Percentiles rank a stretch among this genome's conserved stretches.
These are phyloP conservation scores for Chloroclystis v-ata DNA, from an alignment of 2,888 invertebrate genomes.

Conservation along the genomic window DNA sequence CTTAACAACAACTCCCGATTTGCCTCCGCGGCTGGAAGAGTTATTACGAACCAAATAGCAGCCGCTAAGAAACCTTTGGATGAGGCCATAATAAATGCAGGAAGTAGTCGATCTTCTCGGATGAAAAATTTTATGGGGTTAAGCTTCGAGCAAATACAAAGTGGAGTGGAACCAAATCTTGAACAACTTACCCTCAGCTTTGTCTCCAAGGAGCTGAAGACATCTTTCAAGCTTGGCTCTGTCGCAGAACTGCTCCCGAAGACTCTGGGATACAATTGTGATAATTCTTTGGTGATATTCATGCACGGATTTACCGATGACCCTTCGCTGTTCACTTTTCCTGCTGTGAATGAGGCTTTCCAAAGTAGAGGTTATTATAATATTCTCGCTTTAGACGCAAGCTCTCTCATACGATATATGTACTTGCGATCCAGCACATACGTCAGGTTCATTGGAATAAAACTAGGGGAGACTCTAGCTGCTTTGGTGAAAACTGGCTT, in stretches of 20 bases:
- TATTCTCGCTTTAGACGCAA: conserved; percentile 63
- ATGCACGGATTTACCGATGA: conserved; percentile 64
- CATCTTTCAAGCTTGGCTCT: conserved; percentile 42
- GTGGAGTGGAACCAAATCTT: conserved; percentile 42
- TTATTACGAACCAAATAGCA: conserved; percentile 9
- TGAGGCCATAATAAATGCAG: conserved; percentile 8
- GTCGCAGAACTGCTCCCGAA: conserved; percentile 38
- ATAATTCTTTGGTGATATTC: conserved; percentile 48
- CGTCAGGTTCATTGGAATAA: conserved; percentile 61
- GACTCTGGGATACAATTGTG: conserved; percentile 31
- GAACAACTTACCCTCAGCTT: conserved; percentile 41
- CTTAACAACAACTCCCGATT: neutral
- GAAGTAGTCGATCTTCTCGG: conserved; percentile 8
- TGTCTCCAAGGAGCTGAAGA: conserved; percentile 34
- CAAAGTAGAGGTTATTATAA: conserved; percentile 42
- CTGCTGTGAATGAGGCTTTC: conserved; percentile 34
- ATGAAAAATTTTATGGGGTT: conserved; percentile 11
- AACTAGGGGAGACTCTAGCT: conserved; percentile 49
- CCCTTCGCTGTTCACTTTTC: conserved; percentile 47
- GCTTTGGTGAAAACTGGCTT: conserved; percentile 52
- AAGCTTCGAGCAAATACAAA: conserved; percentile 37
- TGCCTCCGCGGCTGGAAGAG: conserved; percentile 2
- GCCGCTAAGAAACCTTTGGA: conserved; percentile 11
- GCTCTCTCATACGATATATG: conserved; percentile 56
- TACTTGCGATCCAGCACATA: conserved; percentile 62